These are phyloP conservation scores for Hycleus cichorii DNA, from an alignment of 1,140 invertebrate genomes.

Conservation along the genomic window DNA sequence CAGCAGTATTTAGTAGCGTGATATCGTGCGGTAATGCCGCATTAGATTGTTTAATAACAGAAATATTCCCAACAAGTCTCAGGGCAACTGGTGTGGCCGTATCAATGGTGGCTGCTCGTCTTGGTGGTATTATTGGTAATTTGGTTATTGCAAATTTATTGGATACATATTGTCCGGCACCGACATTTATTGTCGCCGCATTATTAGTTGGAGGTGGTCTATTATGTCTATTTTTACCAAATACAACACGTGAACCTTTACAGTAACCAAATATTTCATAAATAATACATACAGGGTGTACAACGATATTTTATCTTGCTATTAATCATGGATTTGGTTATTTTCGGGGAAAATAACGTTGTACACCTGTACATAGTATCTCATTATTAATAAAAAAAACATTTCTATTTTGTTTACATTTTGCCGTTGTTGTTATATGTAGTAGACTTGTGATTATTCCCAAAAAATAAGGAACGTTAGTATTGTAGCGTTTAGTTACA, in stretches of 20 bases:
- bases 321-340: no score
- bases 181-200: conserved; percentile 75
- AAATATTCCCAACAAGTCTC: conserved; percentile 82
- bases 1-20: conserved; percentile 77
- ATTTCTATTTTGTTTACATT: conserved; percentile 3
- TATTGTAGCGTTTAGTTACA: no score
- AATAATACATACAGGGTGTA: no score
- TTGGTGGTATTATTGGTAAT: conserved; percentile 81
- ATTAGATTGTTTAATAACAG: conserved; percentile 79
- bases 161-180: conserved; percentile 75
- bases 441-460: no score
- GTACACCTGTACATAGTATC: no score
- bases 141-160: conserved; percentile 75
- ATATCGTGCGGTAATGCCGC: conserved; percentile 84
- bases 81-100: conserved; percentile 77
- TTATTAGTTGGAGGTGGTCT: conserved; percentile 74
- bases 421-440: conserved; percentile 1
- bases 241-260: conserved; percentile 74
- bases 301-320: no score
- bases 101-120: conserved; percentile 76
- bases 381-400: no score
- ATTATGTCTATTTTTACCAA: conserved; percentile 75
- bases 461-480: no score
- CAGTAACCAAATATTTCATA: no score
- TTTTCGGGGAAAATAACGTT: no score